Base-by-base conservation (phyloP, 2,113 vertebrate species). In the Spea bombifrons region DNA sequence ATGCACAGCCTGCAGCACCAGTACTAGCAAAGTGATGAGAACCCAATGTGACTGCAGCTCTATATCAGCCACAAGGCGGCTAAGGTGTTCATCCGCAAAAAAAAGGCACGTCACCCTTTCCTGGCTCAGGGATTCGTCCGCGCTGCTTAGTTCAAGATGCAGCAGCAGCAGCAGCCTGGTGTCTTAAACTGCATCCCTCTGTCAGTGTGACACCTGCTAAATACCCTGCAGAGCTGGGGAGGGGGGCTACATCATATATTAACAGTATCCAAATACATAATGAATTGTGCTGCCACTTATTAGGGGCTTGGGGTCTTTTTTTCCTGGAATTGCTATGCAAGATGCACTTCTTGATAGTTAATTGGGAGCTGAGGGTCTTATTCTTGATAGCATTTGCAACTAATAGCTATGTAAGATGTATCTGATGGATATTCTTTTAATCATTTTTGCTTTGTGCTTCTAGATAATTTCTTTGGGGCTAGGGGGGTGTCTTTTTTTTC, bases 31-130 rank as follows among this genome's bases (percentile, higher is more conserved):
- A 79, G 69, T 79, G 76, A 66, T 73, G 76, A 48, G 61, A 43
- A 66, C 17, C 70, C 67, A 30, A 57, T 13, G 8, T 46, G 76
- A 79, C 76, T 79, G 76, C 76, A 73, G 76, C 76, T 79, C 76
- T 79, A 79, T 79, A 79, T 72, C 70, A 57, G 69, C 76, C 76
- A 79, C 76, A 66, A 79, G 76, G 76, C 69, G 76, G 76, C 76
- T 13, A 79, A 79, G 70, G 76, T 72, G 69, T 72, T 79, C 70
- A 66, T 73, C 61, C 76, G 69, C 69, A 66, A 63, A 49, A 61
- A 50, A 30, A 30, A 30, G 30, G 10, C 69, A 48, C 76, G 76
- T 79, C 76, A 79, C 76, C 76, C 69, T 73, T 48, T 73, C 76
- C 70, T 73, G 76, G 76, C 70, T 72, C 69, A 16, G 57, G 76